Percentiles rank a stretch among this genome's conserved stretches.
Evolutionary conservation across 2,113 vertebrate genomes (phyloP).

Genomic region (Marcusenius ussheri): DNA sequence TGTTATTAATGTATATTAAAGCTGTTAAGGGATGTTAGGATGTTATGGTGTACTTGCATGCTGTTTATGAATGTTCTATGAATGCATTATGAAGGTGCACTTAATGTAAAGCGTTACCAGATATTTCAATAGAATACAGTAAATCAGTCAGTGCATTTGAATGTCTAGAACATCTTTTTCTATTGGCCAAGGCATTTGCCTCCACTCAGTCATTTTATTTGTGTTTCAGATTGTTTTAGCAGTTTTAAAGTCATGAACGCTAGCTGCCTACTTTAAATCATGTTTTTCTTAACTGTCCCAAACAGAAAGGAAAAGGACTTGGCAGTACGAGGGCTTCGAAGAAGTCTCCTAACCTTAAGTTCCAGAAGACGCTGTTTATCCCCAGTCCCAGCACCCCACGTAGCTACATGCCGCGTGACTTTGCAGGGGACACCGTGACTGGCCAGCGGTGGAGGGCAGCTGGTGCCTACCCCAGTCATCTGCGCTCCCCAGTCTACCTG

Average conservation of each 20-base stretch:
- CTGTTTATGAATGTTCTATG: no score
- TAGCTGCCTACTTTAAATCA: background rate
- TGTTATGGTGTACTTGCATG: no score
- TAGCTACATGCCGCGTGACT: background rate
- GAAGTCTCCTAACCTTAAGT: constrained; percentile 12
- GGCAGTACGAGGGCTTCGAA: background rate
- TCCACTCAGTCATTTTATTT: background rate
- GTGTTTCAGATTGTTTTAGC: background rate
- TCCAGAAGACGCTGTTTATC: constrained; percentile 30
- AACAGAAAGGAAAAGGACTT: constrained; percentile 18
- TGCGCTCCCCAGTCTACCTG: constrained; percentile 52
- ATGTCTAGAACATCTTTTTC: background rate
- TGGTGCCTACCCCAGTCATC: constrained; percentile 50
- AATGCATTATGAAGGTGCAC: no score
- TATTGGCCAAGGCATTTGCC: background rate
- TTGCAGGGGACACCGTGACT: background rate
- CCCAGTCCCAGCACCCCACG: constrained; percentile 26
- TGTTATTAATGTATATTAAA: no score
- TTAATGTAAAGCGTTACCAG: no score
- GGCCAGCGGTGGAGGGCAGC: background rate
- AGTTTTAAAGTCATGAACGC: background rate
- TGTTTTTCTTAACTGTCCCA: background rate
- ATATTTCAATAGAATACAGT: background rate
- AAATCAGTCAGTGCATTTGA: background rate
- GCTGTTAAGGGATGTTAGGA: no score